Base-by-base conservation (phyloP, 2,888 invertebrate genomes). In the Cynaeus angustus region DNA sequence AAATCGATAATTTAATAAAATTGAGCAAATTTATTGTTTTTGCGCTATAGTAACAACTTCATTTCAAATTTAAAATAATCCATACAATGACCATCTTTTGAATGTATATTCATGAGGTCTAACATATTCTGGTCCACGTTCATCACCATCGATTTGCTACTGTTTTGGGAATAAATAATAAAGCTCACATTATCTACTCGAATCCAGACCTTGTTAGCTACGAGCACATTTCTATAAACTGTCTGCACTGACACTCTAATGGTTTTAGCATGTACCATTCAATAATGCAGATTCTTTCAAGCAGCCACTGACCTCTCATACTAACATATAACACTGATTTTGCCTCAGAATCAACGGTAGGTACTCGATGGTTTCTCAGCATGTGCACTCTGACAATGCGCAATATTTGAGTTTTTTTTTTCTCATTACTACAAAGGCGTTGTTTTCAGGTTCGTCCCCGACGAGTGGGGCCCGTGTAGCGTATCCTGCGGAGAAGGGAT, bases 401-500 rank as follows among this genome's bases (percentile, higher is more conserved):
- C 10, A 3, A 3, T 10, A 1, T 12, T 41, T 1, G n/a, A 41
- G 13, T 10, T 10, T 2, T n/a, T 50, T n/a, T 56, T 7, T 9
- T 9, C 9, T 41, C 9, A 41, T 55, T 9, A 37, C 14, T 37
- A 13, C n/a, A 12, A 8, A 38, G 5, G 28, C 26, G 14, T 64
- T 61, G 16, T 77, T 81, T 85, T 66, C 87, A 97, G 98, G 83
- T 98, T 94, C 87, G 93, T 97, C 80, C 92, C 95, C 72, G 96
- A 96, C 70, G 94, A 94, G 61, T 98, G 97, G 97, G 92, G 96
- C 1, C 91, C 94, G 0, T 99, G 98, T 87, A 81, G 81, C 50
- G 94, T 93, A 0, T 92, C 94, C 0, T 98, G 98, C 82, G 98
- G 98, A 0, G 94, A 94, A 83, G 98, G 98, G 0, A 88, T 93